Conservation (phyloP, 2,113 vertebrate species). For the Centrocercus urophasianus region DNA sequence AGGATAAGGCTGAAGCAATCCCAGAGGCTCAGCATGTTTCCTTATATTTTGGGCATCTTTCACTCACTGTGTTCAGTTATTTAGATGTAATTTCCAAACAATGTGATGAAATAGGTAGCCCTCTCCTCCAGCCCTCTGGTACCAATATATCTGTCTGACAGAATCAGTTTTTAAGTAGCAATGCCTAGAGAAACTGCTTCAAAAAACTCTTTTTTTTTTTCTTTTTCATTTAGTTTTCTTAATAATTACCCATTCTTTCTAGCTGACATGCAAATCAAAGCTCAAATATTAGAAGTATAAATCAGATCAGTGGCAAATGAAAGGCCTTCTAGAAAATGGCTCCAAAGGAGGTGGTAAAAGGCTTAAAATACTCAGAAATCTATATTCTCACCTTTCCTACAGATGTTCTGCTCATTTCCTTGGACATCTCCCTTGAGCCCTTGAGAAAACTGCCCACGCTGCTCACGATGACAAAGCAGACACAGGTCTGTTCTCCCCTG, state of each 20-base stretch:
- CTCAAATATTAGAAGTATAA: constrained; percentile 54
- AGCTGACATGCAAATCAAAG: constrained; percentile 55
- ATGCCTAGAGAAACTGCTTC: not conserved
- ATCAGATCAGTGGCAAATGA: not conserved
- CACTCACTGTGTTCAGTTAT: not conserved
- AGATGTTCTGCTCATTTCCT: not conserved
- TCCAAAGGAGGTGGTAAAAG: not conserved
- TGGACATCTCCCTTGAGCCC: not conserved
- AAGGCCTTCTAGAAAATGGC: not conserved
- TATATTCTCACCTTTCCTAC: not conserved
- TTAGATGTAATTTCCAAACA: not conserved
- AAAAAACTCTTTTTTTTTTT: not conserved
- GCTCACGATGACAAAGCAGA: constrained; percentile 55
- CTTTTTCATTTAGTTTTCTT: constrained; percentile 7
- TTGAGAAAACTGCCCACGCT: not conserved
- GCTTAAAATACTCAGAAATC: constrained; percentile 26
- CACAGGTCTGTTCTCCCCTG: not conserved
- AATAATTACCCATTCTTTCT: constrained; percentile 1
- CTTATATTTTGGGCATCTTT: not conserved
- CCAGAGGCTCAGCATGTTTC: not conserved
- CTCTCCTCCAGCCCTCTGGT: not conserved
- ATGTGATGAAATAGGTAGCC: not conserved
- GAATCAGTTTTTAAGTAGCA: not conserved
- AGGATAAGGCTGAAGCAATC: not conserved
- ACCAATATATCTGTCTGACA: not conserved